Evolutionary conservation across 2,888 invertebrate genomes (phyloP).

Genomic region (Limulus polyphemus): DNA sequence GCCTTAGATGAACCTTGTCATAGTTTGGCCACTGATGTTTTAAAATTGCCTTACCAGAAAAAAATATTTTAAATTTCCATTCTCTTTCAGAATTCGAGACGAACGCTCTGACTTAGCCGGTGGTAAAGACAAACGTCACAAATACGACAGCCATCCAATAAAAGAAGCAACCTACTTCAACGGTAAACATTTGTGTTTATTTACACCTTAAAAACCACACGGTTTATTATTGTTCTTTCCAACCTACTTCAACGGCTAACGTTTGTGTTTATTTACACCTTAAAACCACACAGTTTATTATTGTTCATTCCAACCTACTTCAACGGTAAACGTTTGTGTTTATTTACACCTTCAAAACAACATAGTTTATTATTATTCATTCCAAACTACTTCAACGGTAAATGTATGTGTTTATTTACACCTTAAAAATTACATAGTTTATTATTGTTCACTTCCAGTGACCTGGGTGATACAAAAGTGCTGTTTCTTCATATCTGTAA

Average conservation of each 20-base stretch:
- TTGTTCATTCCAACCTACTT: constrained; percentile 16
- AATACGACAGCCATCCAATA: constrained; percentile 18
- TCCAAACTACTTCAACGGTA: constrained; percentile 18
- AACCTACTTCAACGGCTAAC: constrained; percentile 18
- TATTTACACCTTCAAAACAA: no score
- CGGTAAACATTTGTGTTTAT: constrained; percentile 7
- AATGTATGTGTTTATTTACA: background rate
- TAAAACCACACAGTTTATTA: no score
- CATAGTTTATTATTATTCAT: no score
- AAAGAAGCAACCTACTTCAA: constrained; percentile 20
- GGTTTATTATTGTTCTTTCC: background rate
- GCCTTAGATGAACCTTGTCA: no score
- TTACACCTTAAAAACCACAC: no score
- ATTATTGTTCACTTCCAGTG: no score
- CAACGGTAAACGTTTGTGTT: constrained; percentile 11
- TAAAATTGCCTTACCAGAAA: no score
- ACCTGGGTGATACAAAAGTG: no score
- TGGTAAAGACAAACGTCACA: constrained; percentile 17
- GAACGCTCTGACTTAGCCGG: constrained; percentile 16
- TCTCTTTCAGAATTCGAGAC: constrained; percentile 15
- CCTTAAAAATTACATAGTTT: no score
- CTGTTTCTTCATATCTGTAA: no score
- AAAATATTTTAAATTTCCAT: no score
- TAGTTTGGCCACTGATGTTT: no score
- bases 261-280: background rate